A percentile compares a stretch with the other conserved stretches of the same genome.
Evolutionary conservation across 2,888 invertebrate genomes (phyloP).

Genomic region (Polydrusus cervinus): DNA sequence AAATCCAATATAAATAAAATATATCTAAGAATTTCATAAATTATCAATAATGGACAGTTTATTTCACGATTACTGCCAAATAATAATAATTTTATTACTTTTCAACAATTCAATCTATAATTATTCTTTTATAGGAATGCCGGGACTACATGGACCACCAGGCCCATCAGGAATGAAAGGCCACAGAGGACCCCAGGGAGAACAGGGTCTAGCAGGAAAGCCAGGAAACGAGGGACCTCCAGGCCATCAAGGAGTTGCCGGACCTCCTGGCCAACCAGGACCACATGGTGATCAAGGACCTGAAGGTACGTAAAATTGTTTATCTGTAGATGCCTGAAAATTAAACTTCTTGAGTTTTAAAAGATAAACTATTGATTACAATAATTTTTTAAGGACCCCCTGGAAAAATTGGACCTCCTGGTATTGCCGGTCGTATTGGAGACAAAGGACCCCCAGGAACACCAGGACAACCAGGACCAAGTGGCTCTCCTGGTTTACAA

Average conservation of each 20-base stretch:
- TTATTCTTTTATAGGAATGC: constrained; percentile 68
- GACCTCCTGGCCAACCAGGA: constrained; percentile 81
- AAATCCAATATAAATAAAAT: too few relatives aligned
- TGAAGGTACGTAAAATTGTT: constrained; percentile 68
- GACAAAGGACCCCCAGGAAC: constrained; percentile 84
- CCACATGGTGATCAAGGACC: constrained; percentile 76
- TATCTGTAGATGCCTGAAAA: too few relatives aligned
- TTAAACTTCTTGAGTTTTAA: too few relatives aligned
- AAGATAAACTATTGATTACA: background rate
- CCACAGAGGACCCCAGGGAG: constrained; percentile 80
- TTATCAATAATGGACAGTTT: too few relatives aligned
- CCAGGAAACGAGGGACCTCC: constrained; percentile 82
- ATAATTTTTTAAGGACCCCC: constrained; percentile 65
- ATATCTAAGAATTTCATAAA: too few relatives aligned
- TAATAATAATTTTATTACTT: too few relatives aligned
- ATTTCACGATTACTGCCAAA: too few relatives aligned
- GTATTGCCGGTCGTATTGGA: constrained; percentile 82
- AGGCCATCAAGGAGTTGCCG: constrained; percentile 79
- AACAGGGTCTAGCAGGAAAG: constrained; percentile 82
- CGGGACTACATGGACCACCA: constrained; percentile 77
- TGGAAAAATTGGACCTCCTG: constrained; percentile 82
- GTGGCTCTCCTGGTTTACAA: constrained; percentile 81
- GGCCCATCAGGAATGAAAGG: constrained; percentile 81
- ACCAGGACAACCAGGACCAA: constrained; percentile 77
- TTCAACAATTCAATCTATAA: too few relatives aligned